Evolutionary conservation across 2,888 invertebrate genomes (phyloP), one percentile per base, ranked within the genome.

Genomic region (Melieria omissa): DNA sequence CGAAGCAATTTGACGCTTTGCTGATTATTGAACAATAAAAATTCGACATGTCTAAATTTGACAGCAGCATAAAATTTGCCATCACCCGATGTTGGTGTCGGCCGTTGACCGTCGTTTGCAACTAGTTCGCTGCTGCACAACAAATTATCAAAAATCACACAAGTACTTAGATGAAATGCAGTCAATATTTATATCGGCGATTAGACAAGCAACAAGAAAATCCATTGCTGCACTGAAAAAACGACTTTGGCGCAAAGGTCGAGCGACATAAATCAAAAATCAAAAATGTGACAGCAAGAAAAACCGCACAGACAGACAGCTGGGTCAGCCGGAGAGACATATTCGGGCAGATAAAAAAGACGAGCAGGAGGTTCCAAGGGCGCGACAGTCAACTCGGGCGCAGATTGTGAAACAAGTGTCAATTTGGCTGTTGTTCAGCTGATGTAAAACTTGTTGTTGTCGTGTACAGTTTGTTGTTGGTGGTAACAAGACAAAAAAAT

Each of bases 221-320:
- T 47, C 12, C n/a, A 8, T 58, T 54, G 52, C 52, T 8, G 41
- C 42, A 46, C 16, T 2, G 3, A 29, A 29, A 29, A 29, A 29
- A 2, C 29, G 29, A 29, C 29, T 2, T 3, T 29, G 29, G 29
- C 29, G 16, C 42, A 7, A 10, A 49, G 62, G 63, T 63, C 73
- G 66, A 70, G 64, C 49, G 65, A 46, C 61, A 66, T 72, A 66
- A 72, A 57, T 72, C 67, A 72, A 61, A 42, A 46, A 55, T 42
- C 42, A 65, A 55, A 65, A 62, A 61, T 47, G 63, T 49, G 55
- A 54, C 42, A 61, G 16, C 9, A 54, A 6, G 49, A 65, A 44
- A 46, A 42, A 44, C 41, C 42, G 45, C 42, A 58, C 46, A n/a
- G 71, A 52, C 62, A 62, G 66, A 66, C 46, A 45, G 55, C 63